Conservation (phyloP, 1,140 invertebrate species). For the Rhagoletis zephyria region DNA sequence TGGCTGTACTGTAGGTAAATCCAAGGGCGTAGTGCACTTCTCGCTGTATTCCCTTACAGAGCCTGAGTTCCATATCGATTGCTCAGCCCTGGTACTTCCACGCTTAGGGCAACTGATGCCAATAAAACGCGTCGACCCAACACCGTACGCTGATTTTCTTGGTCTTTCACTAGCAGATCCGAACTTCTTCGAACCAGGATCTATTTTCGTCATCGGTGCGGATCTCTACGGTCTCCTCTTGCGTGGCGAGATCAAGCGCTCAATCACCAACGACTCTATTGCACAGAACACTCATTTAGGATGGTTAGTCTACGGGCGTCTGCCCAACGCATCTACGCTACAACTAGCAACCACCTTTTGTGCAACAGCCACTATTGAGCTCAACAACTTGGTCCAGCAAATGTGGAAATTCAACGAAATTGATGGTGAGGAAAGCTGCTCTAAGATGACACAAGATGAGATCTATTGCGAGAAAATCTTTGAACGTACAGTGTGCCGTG, state of each 20-base stretch:
- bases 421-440: too few relatives aligned
- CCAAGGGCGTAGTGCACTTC: background rate
- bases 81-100: background rate
- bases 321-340: too few relatives aligned
- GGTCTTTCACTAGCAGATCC: background rate
- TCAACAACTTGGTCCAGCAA: too few relatives aligned
- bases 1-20: background rate
- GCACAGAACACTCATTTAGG: too few relatives aligned
- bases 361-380: too few relatives aligned
- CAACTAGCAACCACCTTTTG: too few relatives aligned
- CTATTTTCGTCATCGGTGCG: constrained; percentile 35
- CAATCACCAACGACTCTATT: too few relatives aligned
- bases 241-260: background rate
- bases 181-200: constrained; percentile 31
- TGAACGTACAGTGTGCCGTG: too few relatives aligned
- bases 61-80: background rate
- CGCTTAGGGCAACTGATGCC: background rate
- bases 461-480: too few relatives aligned
- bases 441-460: too few relatives aligned
- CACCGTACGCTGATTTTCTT: background rate
- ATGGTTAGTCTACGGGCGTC: too few relatives aligned
- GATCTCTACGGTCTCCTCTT: background rate
- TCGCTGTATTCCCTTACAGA: background rate
- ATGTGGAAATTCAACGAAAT: too few relatives aligned
- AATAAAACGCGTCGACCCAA: background rate